Evolutionary conservation across 1,140 invertebrate genomes (phyloP), one percentile per base, ranked within the genome.

Genomic region (Coelopa frigida): DNA sequence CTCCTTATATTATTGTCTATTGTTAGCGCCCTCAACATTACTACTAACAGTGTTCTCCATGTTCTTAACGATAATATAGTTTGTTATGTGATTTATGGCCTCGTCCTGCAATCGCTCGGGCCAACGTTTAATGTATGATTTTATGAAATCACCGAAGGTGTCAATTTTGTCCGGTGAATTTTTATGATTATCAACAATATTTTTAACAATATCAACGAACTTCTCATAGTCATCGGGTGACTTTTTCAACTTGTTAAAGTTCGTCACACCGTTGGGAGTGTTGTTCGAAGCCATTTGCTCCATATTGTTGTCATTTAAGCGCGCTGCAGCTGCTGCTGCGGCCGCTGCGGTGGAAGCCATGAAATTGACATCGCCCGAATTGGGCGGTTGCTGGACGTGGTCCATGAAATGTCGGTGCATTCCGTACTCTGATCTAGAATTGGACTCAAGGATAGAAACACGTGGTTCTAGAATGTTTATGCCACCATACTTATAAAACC

Each of bases 371-470:
- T 63, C 62, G 23, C 58, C 58, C 15, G 60, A 46, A 58, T 66
- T 66, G 10, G 62, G 62, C 24, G 59, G 62, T 36, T 58, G 61
- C 33, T 63, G 60, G 52, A 63, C 58, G 55, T 66, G 63, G 56
- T 67, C 63, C 57, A 67, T 67, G 57, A 66, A 67, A 58, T 67
- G 63, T 38, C 63, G 58, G 48, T 66, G 63, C 63, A 66, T 66
- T 45, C 62, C 63, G 51, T 67, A 67, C 56, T 67, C 63, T 52
- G 63, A 61, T 61, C 63, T 67, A 46, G 10, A 47, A 21, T 39
- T 39, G 22, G 8, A 22, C 14, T 8, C 14, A 33, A 33, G 5
- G 27, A 33, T 18, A 3, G 3, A 26, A 22, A 24, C 22, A 1
- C 27, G 17, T 20, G 14, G 14, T 14, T 41, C 17, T 17, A 41